phyloP scores from a whole-genome alignment of 2,113 vertebrate genomes.

The Parotia lawesii region DNA sequence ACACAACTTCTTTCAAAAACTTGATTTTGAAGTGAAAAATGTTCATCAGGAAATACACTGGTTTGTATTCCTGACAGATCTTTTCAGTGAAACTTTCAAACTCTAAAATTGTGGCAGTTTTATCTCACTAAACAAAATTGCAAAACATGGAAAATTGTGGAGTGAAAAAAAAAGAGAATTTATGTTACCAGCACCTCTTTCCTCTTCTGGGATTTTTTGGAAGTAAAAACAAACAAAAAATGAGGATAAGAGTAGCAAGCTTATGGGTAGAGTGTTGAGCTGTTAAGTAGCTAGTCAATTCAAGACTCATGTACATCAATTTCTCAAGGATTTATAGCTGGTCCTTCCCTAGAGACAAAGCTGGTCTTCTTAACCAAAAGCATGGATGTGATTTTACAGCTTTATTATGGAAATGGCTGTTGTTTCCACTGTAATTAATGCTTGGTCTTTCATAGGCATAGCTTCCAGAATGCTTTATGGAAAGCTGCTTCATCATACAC shows the following conservation, averaged over 20 bases:
- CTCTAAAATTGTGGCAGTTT: background rate
- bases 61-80: background rate
- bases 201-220: background rate
- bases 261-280: background rate
- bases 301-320: background rate
- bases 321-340: background rate
- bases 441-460: background rate
- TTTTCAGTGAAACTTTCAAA: background rate
- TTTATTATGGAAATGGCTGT: background rate
- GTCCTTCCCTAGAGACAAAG: background rate
- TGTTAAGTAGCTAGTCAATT: background rate
- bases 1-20: background rate
- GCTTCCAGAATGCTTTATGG: background rate
- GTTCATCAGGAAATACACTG: background rate
- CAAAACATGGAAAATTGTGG: background rate
- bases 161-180: background rate
- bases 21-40: background rate
- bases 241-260: background rate
- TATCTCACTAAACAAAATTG: background rate
- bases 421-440: background rate
- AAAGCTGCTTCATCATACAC: background rate
- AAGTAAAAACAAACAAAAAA: background rate
- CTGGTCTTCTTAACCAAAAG: background rate
- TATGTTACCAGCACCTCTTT: background rate
- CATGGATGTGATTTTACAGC: background rate